Evolutionary conservation across 2,797 vertebrate species (phyloP), one percentile per base, ranked within the genome.

Genomic region (Xerus rutilus): DNA sequence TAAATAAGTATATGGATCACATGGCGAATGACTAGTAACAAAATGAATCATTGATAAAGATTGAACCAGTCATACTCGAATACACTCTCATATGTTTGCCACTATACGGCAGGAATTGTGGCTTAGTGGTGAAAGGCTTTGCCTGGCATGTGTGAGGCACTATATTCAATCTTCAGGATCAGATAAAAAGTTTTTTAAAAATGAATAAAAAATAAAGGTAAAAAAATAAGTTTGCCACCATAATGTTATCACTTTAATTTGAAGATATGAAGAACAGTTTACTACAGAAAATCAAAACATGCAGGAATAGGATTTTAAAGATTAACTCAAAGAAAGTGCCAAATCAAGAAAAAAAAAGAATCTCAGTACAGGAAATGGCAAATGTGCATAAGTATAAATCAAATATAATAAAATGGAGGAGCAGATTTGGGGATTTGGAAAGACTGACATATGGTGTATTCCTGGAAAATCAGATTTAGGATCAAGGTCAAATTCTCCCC

Each of bases 41-140:
- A 67, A 64, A 84, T 76, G 69, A 89, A 88, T 69, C 87, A 73
- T 62, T 85, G 74, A 77, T 64, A 86, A 78, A 12, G 59, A 45
- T 25, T 93, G 21, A 73, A 25, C 25, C 74, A 74, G 32, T 8
- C 39, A 67, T 39, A 28, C 14, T 54, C 69, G 62, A 52, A n/a
- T 88, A 52, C 6, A 4, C 78, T 77, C 35, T 74, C 32, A 28
- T n/a, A 57, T 49, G 15, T 77, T 86, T 82, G 49, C 59, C n/a
- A 65, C 18, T 64, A 25, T 13, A 32, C 77, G 20, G 54, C 54
- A 21, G 54, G 54, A 20, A 7, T 8, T 57, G 20, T 57, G 54
- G 6, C 7, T 57, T 20, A 57, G 54, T 18, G 54, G 54, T 57
- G 21, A 2, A 57, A 18, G 20, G 6, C 54, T 57, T 57, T 57